These are phyloP conservation scores for Aviceda subcristata DNA, from an alignment of 2,113 vertebrate species.

Conservation along the genomic window DNA sequence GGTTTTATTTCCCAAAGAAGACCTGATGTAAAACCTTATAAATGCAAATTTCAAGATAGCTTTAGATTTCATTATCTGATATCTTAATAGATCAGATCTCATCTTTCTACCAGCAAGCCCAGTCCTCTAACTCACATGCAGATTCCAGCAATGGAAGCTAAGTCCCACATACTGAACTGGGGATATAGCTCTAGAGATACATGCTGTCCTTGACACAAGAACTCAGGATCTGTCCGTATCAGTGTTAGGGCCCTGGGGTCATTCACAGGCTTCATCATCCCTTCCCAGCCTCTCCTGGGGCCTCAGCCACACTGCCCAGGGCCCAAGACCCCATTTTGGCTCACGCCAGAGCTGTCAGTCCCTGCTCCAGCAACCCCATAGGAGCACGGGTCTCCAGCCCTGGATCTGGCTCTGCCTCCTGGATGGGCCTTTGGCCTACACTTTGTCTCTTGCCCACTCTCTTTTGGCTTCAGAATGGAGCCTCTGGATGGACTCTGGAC, in stretches of 20 bases:
- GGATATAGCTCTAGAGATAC: neutral
- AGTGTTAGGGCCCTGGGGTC: neutral
- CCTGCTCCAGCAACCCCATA: neutral
- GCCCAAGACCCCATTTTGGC: neutral
- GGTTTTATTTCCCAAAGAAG: neutral
- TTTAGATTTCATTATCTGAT: constrained; percentile 37
- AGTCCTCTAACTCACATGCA: neutral
- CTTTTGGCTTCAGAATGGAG: neutral
- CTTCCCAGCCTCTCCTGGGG: neutral
- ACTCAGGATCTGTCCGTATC: neutral
- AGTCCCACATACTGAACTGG: neutral
- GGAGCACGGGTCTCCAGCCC: neutral
- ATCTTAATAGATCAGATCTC: neutral
- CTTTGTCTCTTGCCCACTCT: neutral
- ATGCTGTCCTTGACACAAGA: neutral
- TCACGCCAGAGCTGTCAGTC: neutral
- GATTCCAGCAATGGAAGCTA: neutral
- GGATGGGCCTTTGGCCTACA: neutral
- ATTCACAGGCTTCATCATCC: neutral
- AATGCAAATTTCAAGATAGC: neutral
- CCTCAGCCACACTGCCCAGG: neutral
- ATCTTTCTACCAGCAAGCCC: neutral
- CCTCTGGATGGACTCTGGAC: too few species aligned
- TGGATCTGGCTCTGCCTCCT: neutral
- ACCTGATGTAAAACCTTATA: neutral